These are phyloP conservation scores for Catagonus wagneri DNA, from an alignment of 2,113 vertebrate species.

Conservation along the genomic window DNA sequence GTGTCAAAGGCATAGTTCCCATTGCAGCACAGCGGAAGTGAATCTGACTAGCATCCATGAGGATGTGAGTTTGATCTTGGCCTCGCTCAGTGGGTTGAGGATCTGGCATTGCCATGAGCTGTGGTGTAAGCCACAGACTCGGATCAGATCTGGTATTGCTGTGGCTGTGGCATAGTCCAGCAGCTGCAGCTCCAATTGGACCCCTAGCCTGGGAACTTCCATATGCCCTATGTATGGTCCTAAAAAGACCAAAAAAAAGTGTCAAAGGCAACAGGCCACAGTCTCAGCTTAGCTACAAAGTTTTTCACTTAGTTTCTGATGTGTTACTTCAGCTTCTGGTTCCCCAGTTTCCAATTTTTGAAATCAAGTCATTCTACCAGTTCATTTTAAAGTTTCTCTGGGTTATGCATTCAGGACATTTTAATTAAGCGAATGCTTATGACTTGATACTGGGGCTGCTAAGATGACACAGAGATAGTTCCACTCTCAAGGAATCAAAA, in stretches of 20 bases:
- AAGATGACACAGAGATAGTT: neutral
- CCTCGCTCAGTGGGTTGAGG: too few species aligned
- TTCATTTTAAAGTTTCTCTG: neutral
- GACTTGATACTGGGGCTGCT: neutral
- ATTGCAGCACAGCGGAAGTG: too few species aligned
- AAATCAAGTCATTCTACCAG: constrained; percentile 9
- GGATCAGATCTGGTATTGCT: too few species aligned
- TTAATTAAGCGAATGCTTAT: neutral
- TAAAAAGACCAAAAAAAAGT: too few species aligned
- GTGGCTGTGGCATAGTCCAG: too few species aligned
- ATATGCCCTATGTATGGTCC: too few species aligned
- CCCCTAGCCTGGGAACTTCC: too few species aligned
- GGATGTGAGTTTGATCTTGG: too few species aligned
- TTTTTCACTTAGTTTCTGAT: neutral
- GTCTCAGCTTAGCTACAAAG: constrained; percentile 14
- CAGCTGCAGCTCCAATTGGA: too few species aligned
- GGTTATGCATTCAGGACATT: neutral
- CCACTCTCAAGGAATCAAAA: neutral
- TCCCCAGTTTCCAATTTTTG: neutral
- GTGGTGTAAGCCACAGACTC: too few species aligned
- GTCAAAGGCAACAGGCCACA: neutral
- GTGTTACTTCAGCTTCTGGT: neutral
- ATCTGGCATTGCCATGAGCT: too few species aligned
- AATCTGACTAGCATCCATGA: too few species aligned
- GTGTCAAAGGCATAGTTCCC: neutral